Percentiles rank a stretch among this genome's conserved stretches.
These are phyloP conservation scores for Andrena bucephala DNA, from an alignment of 2,888 invertebrate genomes.

Conservation along the genomic window DNA sequence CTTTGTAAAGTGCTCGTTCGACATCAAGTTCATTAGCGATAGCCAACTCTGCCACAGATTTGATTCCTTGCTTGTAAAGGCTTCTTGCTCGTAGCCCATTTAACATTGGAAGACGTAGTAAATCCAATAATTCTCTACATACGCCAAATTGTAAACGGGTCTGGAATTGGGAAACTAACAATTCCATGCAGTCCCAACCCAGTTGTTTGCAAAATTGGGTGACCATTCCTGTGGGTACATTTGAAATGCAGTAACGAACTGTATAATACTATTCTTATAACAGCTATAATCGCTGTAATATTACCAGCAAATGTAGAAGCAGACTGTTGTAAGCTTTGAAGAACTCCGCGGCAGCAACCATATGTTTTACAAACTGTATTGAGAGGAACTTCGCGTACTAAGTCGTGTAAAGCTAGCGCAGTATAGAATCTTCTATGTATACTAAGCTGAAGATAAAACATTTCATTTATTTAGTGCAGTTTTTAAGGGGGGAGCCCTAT, in stretches of 20 bases:
- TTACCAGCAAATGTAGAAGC: conserved; percentile 97
- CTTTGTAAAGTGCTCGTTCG: conserved; percentile 91
- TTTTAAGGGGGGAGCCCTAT: not conserved
- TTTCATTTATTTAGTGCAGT: not conserved
- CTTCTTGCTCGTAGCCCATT: conserved; percentile 94
- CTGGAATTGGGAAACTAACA: conserved; percentile 96
- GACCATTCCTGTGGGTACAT: conserved; percentile 91
- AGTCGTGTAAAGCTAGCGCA: conserved; percentile 95
- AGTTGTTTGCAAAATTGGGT: conserved; percentile 97
- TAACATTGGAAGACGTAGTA: conserved; percentile 93
- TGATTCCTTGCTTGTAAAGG: conserved; percentile 92
- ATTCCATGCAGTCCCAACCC: conserved; percentile 96
- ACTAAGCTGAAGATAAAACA: conserved; percentile 75
- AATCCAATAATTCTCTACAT: conserved; percentile 95
- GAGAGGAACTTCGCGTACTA: conserved; percentile 96
- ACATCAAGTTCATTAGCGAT: conserved; percentile 89
- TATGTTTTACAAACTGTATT: conserved; percentile 93
- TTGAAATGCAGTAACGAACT: not conserved
- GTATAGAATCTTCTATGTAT: conserved; percentile 91
- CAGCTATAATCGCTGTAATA: conserved; percentile 42
- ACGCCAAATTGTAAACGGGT: conserved; percentile 97
- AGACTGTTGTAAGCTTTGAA: conserved; percentile 97
- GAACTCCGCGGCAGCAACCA: conserved; percentile 93
- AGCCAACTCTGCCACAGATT: conserved; percentile 92
- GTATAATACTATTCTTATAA: not conserved